Base-by-base conservation (phyloP, 2,888 invertebrate species). In the Tholera decimalis region DNA sequence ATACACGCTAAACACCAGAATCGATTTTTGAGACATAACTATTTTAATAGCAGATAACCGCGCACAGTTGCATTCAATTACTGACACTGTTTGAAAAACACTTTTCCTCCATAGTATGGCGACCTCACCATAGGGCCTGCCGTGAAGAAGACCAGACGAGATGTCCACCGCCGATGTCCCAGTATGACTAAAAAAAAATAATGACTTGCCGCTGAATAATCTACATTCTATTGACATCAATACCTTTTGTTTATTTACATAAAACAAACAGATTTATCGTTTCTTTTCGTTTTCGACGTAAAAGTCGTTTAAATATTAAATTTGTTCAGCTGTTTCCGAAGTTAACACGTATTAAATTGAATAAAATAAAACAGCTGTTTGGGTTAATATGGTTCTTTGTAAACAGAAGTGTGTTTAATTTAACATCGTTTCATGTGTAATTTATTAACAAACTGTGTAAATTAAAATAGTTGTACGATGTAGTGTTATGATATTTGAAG, bases 281-380 rank as follows among this genome's bases (percentile, higher is more conserved):
- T 33, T 66, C 18, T 13, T 9, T 43, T 54, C 26, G 26, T 24
- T 28, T 26, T 61, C 33, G n/a, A 0, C 18, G n/a, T 53, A 47
- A 49, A 54, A 49, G 20, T 30, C 35, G 22, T 53, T 30, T 51
- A 18, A 28, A 55, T 15, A 50, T 50, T 33, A 2, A 66, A 43
- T 53, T n/a, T 47, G 49, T 41, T 41, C 15, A 75, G 49, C 30
- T 28, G 50, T 50, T 59, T 68, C 22, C 4, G 28, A 57, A 33
- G 44, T 30, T 41, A 41, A 30, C 9, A 8, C 26, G n/a, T 11
- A 35, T 69, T 22, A 54, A 58, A 76, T 76, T 18, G 26, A 30
- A 50, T 55, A 59, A 55, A 56, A 51, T 11, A 55, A 70, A 70
- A 77, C 61, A 76, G 37, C 41, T 70, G 77, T 53, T 47, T 37